Evolutionary conservation across 2,113 vertebrate genomes (phyloP).

Genomic region (Ageneiosus marmoratus): DNA sequence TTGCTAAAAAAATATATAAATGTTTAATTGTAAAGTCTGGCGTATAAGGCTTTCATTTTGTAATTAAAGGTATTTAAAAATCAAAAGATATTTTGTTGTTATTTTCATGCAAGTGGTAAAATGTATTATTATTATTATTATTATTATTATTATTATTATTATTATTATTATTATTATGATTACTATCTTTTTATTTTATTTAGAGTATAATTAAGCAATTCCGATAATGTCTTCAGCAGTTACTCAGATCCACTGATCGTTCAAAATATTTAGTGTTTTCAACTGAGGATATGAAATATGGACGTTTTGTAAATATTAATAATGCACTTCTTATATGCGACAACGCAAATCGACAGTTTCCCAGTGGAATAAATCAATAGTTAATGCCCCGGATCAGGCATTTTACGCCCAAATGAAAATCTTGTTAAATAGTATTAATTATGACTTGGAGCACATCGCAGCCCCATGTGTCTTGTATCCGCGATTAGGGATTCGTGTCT

Average conservation of each 20-base stretch:
- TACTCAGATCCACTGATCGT: not conserved
- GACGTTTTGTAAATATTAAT: conserved; percentile 40
- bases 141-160: conserved; percentile 17
- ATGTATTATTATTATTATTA: not conserved
- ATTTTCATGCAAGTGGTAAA: conserved; percentile 66
- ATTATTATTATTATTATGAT: no score
- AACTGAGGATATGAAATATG: not conserved
- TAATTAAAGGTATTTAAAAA: conserved; percentile 95
- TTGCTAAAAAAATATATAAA: conserved; percentile 93
- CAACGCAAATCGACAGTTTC: conserved; percentile 63
- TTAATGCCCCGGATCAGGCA: conserved; percentile 96
- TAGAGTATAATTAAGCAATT: not conserved
- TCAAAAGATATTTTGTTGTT: conserved; percentile 58
- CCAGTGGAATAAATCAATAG: conserved; percentile 89
- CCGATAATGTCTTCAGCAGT: not conserved
- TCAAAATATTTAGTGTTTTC: not conserved
- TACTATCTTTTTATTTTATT: conserved; percentile 6
- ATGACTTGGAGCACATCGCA: conserved; percentile 96
- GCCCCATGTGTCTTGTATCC: conserved; percentile 98
- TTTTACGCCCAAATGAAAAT: conserved; percentile 99
- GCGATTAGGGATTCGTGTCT: conserved; percentile 99
- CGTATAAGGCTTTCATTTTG: conserved; percentile 97
- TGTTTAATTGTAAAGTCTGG: conserved; percentile 99
- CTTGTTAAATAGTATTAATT: conserved; percentile 99
- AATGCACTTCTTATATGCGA: conserved; percentile 41